Base-by-base conservation (phyloP, 2,797 vertebrate species). In the Discoglossus pictus region DNA sequence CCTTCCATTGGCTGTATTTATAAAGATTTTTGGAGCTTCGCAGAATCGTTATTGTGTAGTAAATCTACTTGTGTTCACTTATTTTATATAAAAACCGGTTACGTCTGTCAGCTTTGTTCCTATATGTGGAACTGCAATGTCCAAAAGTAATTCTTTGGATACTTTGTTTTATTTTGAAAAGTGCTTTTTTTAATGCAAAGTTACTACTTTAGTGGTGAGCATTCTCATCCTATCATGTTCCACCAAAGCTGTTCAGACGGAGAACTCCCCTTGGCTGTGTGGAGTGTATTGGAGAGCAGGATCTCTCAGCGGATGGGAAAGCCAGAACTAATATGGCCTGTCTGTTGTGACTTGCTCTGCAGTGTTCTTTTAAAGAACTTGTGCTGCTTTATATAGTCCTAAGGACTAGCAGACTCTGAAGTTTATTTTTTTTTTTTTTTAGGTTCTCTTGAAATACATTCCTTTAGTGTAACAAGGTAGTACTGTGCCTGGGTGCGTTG, bases 1-100 rank as follows among this genome's bases (percentile, higher is more conserved):
- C 95, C 95, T 93, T 93, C 89, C 94, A 93, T 93, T 94, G 94
- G 96, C 95, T 92, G 94, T 95, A 90, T 94, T 93, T 95, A 93
- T 88, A 93, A 95, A 89, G 95, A 94, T 95, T 94, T 90, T 92
- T 93, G 89, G 87, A 90, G 88, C 95, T 93, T 91, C 94, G 94
- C 95, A 93, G 93, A 95, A 91, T 88, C 88, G 89, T 93, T 94
- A 87, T 87, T 89, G 89, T 87, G 86, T 93, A 92, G 91, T 93
- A 91, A 86, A 88, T 89, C 86, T 85, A 87, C 88, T 90, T 85
- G 79, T 92, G 90, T 91, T 86, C 91, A 91, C 90, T 89, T 87
- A 86, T 86, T 86, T 84, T 90, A 93, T 92, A 88, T 74, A 77
- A 74, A 66, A 83, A 86, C 87, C 78, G 75, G 83, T 87, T 87